These are phyloP conservation scores for Amphiduros pacificus DNA, from an alignment of 2,888 invertebrate genomes.

Conservation along the genomic window DNA sequence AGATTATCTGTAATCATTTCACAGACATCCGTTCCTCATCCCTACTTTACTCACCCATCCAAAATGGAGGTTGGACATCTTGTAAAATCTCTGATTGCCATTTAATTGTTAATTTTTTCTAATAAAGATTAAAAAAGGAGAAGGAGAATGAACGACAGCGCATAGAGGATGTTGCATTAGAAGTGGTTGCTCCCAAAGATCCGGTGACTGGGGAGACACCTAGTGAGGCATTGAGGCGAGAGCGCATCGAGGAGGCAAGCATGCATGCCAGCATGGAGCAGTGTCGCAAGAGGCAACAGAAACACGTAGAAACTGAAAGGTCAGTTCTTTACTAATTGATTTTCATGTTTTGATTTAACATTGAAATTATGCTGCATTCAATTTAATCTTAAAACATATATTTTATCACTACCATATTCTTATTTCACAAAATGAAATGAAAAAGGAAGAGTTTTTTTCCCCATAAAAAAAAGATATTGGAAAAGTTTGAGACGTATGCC, in stretches of 20 bases:
- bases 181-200: conserved; percentile 41
- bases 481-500: too few relatives aligned
- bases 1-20: too few relatives aligned
- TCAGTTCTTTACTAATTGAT: not conserved
- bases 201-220: conserved; percentile 41
- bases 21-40: too few relatives aligned
- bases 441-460: too few relatives aligned
- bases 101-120: not conserved
- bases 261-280: not conserved
- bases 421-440: too few relatives aligned
- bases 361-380: not conserved
- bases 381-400: not conserved
- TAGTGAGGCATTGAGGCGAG: conserved; percentile 37
- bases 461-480: too few relatives aligned
- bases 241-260: conserved; percentile 35
- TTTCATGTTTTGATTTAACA: not conserved
- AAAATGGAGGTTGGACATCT: too few relatives aligned
- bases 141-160: conserved; percentile 26
- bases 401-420: too few relatives aligned
- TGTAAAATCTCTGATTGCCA: too few relatives aligned
- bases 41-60: too few relatives aligned
- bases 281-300: not conserved
- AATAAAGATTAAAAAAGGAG: conserved; percentile 19
- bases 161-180: conserved; percentile 20
- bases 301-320: conserved; percentile 5